These are phyloP conservation scores for Trichonephila clavipes DNA, from an alignment of 1,140 invertebrate species.

Conservation along the genomic window DNA sequence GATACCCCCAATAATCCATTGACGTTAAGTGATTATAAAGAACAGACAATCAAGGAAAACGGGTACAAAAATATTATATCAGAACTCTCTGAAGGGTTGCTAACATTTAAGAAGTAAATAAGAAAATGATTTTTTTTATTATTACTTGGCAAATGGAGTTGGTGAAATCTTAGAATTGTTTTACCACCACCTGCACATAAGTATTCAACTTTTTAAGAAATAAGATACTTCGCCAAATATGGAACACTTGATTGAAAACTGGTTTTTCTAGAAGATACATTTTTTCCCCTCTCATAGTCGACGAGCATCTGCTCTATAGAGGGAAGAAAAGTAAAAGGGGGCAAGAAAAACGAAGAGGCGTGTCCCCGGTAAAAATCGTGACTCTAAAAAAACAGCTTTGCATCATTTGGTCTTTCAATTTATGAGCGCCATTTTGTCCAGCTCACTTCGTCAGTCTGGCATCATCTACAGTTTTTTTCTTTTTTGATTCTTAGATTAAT, in stretches of 20 bases:
- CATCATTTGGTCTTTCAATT: slow-evolving; percentile 54
- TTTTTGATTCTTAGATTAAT: not conserved
- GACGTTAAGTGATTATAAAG: slow-evolving; percentile 70
- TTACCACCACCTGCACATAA: not conserved
- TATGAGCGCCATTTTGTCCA: slow-evolving; percentile 47
- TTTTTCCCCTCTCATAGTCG: slow-evolving; percentile 24
- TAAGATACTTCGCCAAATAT: slow-evolving; percentile 41
- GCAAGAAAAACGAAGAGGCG: slow-evolving; percentile 67
- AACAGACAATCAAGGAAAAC: slow-evolving; percentile 50
- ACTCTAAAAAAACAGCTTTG: slow-evolving; percentile 59
- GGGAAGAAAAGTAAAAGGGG: slow-evolving; percentile 34
- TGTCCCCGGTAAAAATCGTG: slow-evolving; percentile 57
- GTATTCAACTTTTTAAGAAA: not conserved
- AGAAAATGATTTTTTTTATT: not conserved
- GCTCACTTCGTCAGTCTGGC: not conserved
- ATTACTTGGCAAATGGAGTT: slow-evolving; percentile 12
- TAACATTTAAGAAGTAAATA: slow-evolving; percentile 10
- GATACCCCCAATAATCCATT: slow-evolving; percentile 42
- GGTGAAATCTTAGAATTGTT: not conserved
- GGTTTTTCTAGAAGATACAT: slow-evolving; percentile 52
- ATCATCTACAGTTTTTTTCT: not conserved
- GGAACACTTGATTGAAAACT: slow-evolving; percentile 18
- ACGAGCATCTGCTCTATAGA: slow-evolving; percentile 52
- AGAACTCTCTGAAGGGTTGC: slow-evolving; percentile 39
- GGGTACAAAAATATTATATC: slow-evolving; percentile 41